Conservation (phyloP, 2,113 vertebrate genomes). For the Siphamia tubifer region DNA sequence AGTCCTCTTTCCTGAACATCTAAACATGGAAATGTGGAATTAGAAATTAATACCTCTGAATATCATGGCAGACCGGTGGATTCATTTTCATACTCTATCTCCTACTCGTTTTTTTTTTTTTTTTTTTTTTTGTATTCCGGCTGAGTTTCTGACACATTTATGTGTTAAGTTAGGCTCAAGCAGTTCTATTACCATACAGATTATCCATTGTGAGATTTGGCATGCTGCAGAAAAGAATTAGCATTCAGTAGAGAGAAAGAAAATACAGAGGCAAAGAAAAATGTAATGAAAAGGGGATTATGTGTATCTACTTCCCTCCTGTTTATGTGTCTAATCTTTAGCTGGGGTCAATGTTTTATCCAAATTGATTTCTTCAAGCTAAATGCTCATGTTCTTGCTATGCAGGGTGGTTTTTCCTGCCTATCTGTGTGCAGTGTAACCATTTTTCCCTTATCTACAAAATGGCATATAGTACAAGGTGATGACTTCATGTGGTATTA, state of each 20-base stretch:
- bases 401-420: slow-evolving; percentile 1
- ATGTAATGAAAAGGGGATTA: slow-evolving; percentile 72
- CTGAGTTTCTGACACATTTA: slow-evolving; percentile 86
- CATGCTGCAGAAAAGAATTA: slow-evolving; percentile 66
- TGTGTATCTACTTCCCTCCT: slow-evolving; percentile 58
- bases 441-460: slow-evolving; percentile 41
- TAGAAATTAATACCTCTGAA: slow-evolving; percentile 92
- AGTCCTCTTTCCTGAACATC: slow-evolving; percentile 91
- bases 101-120: too few relatives aligned
- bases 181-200: slow-evolving; percentile 81
- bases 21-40: slow-evolving; percentile 86
- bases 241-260: slow-evolving; percentile 61
- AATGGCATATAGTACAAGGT: slow-evolving; percentile 8
- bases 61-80: slow-evolving; percentile 75
- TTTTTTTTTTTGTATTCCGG: slow-evolving; percentile 77
- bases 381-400: slow-evolving; percentile 41
- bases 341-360: slow-evolving; percentile 75
- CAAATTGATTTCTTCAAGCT: slow-evolving; percentile 69
- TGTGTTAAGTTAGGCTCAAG: slow-evolving; percentile 83
- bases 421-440: slow-evolving; percentile 28
- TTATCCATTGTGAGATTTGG: slow-evolving; percentile 71
- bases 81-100: slow-evolving; percentile 75
- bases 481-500: slow-evolving; percentile 39
- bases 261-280: slow-evolving; percentile 55
- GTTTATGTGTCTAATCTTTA: slow-evolving; percentile 71